Conservation (phyloP, 2,113 vertebrate species). For the Lucifuga dentata region DNA sequence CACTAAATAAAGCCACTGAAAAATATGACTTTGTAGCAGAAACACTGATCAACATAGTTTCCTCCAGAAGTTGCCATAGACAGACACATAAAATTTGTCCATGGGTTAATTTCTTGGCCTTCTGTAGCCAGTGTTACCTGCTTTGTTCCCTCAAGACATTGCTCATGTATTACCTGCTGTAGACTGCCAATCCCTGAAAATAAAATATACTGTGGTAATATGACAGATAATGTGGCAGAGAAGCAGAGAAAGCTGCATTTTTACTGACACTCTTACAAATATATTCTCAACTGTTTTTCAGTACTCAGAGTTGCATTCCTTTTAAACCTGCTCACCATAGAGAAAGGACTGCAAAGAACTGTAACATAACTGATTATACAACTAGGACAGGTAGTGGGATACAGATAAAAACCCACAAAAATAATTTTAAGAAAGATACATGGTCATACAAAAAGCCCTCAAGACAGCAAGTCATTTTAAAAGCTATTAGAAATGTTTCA, state of each 20-base stretch:
- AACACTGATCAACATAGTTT: no score
- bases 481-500: slow-evolving; percentile 80
- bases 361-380: no score
- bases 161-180: neutral
- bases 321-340: slow-evolving; percentile 14
- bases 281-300: neutral
- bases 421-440: slow-evolving; percentile 40
- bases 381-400: slow-evolving; percentile 2
- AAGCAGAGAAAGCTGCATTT: slow-evolving; percentile 13
- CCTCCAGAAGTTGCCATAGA: no score
- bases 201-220: slow-evolving; percentile 32
- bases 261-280: slow-evolving; percentile 12
- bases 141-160: neutral
- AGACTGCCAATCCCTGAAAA: slow-evolving; percentile 1
- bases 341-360: neutral
- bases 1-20: no score
- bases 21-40: no score
- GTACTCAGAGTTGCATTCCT: slow-evolving; percentile 4
- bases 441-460: slow-evolving; percentile 58
- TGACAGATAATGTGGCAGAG: slow-evolving; percentile 9
- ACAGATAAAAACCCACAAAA: neutral
- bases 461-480: slow-evolving; percentile 74
- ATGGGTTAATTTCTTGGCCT: neutral
- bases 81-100: neutral
- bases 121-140: no score